Base-by-base conservation (phyloP, 2,113 vertebrate genomes). In the Chlorodrepanis virens region DNA sequence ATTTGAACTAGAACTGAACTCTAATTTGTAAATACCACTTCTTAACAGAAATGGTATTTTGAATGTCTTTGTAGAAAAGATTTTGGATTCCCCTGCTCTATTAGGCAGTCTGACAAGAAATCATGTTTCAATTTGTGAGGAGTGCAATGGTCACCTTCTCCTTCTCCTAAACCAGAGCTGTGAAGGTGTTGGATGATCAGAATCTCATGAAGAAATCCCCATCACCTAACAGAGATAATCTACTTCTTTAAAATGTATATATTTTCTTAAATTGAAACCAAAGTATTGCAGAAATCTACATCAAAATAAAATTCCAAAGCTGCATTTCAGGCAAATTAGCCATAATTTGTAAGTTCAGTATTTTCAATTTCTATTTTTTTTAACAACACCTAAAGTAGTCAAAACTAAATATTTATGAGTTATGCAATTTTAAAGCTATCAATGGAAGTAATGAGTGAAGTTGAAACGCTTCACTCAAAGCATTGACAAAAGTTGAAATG, bases 1-100 rank as follows among this genome's bases (percentile, higher is more conserved):
- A 96, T 92, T 89, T 96, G 97, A 97, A 97, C 78, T 96, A 83
- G 83, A 87, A 91, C 68, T 91, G 94, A 95, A 97, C 79, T 92
- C 35, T 89, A 93, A 96, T 94, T 77, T 94, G 82, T 95, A 94
- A 96, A 94, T 79, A 77, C 28, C 86, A 74, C 91, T 94, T 96
- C 87, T 86, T 96, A 95, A 78, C 70, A 76, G 84, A 94, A 96
- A 59, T 57, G 71, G 64, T 67, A 96, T 96, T 94, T 89, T 47
- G 52, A 18, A 86, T 87, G 50, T 84, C 83, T 96, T 74, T 74
- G 53, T 70, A 92, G 83, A 29, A 87, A 65, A 79, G 52, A 69
- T 80, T 93, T 91, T 80, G 83, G 68, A 91, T 81, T 89, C 61
- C 79, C 89, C 83, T 83, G 47, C 35, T 78, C 92, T 74, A 20